phyloP scores from a whole-genome alignment of 2,113 vertebrate genomes.

The Phocoena sinus region DNA sequence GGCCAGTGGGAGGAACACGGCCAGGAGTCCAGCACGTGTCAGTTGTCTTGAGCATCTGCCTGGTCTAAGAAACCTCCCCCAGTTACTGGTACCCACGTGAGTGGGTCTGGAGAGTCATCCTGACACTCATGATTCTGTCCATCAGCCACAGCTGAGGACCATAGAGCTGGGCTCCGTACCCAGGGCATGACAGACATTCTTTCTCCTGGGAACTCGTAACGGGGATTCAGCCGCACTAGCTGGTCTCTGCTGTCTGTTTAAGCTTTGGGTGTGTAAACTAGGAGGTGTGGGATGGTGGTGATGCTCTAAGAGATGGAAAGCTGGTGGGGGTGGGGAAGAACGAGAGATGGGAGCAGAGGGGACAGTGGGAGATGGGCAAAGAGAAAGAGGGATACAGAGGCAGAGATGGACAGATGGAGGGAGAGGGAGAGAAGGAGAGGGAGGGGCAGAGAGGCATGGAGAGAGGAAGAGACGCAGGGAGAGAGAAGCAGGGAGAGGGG shows the following conservation, averaged over 20 bases:
- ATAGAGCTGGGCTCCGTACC: accelerated
- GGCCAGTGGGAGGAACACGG: background rate
- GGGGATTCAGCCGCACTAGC: accelerated
- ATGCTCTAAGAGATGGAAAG: background rate
- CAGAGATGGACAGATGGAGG: accelerated
- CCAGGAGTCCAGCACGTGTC: accelerated
- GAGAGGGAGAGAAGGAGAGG: accelerated
- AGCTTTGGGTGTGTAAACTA: background rate
- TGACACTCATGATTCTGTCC: accelerated
- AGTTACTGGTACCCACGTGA: accelerated
- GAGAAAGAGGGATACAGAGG: accelerated
- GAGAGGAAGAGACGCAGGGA: accelerated
- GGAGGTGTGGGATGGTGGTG: background rate
- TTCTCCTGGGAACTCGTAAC: background rate
- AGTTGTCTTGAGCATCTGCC: background rate
- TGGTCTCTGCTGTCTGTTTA: background rate
- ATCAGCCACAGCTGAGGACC: background rate
- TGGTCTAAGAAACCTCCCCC: background rate
- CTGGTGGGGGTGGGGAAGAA: background rate
- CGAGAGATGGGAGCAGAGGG: accelerated
- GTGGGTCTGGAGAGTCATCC: background rate
- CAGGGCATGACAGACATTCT: background rate
- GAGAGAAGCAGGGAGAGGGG: accelerated
- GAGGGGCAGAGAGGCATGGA: too few species aligned
- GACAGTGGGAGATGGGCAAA: background rate